phyloP scores from a whole-genome alignment of 92 coral and sea anemone genomes.

The Montipora capitata region DNA sequence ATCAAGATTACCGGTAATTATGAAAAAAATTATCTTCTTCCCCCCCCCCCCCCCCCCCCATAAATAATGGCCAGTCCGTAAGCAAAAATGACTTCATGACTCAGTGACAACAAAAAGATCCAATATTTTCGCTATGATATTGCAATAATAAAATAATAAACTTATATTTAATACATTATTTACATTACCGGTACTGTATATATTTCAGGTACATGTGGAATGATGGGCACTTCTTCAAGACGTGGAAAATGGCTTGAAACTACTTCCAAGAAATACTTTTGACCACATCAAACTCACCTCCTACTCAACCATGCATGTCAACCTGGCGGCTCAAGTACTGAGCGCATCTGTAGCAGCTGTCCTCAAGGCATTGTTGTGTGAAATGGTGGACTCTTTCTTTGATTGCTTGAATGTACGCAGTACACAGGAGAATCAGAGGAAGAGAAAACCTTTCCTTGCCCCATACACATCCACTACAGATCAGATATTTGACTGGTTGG shows the following conservation, averaged over 20 bases:
- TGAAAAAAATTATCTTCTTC: too few species aligned
- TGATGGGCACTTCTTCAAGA: too few species aligned
- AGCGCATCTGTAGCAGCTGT: background rate
- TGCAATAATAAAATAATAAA: too few species aligned
- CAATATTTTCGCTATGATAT: too few species aligned
- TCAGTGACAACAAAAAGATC: too few species aligned
- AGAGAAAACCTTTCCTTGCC: slow-evolving; percentile 41
- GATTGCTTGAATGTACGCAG: slow-evolving; percentile 37
- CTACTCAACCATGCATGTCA: slow-evolving; percentile 1
- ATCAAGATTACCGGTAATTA: too few species aligned
- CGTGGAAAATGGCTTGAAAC: too few species aligned
- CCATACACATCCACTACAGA: slow-evolving; percentile 31
- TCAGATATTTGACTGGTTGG: slow-evolving; percentile 43
- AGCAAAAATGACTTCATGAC: background rate
- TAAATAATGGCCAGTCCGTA: too few species aligned
- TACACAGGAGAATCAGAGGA: slow-evolving; percentile 60
- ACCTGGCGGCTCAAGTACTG: slow-evolving; percentile 13
- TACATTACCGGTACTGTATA: too few species aligned
- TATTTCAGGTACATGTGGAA: slow-evolving; percentile 32
- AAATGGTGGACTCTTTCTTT: background rate
- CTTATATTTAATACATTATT: too few species aligned
- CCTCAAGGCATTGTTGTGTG: background rate
- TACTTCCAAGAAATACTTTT: too few species aligned
- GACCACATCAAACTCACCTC: background rate
- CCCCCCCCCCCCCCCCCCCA: too few species aligned